Base-by-base conservation (phyloP, 2,113 vertebrate species). In the Girardinichthys multiradiatus region DNA sequence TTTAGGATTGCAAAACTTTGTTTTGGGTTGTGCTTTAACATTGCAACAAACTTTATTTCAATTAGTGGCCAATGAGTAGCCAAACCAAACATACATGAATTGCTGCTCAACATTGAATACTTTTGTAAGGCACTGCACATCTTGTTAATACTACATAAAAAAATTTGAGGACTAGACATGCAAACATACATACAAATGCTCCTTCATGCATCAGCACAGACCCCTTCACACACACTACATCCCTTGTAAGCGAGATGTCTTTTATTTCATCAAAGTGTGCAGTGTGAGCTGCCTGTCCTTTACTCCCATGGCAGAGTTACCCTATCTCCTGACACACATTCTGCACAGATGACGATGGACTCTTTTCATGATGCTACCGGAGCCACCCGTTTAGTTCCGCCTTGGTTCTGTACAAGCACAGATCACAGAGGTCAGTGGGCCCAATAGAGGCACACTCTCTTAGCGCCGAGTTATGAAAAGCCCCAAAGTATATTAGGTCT, bases 361-460 rank as follows among this genome's bases (percentile, higher is more conserved):
- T 67, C 87, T 90, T 93, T 90, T 93, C 91, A 91, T 90, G 89
- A 91, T 77, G 89, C 86, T 84, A 85, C 86, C 48, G 89, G 91
- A 92, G 90, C 90, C 92, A 87, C 88, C 86, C 85, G 72, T 93
- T 93, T 92, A 92, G 92, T 92, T 91, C 85, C 88, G 90, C 92
- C 86, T 88, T 39, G 57, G 81, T 82, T 87, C 86, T 82, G 92
- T 90, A 92, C 92, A 90, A 77, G 92, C 90, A 90, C 85, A 90
- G 92, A 90, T 92, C 90, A 89, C 71, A 42, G 11, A 79, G 92
- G 92, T 92, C 92, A 90, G 68, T 76, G 82, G 89, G 88, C 72
- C 74, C 12, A 65, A 26, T 35, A 31, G 84, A 82, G 79, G 74
- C 57, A 10, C 4, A 57, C 54, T 74, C 60, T 81, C 61, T 82